Percentiles rank a stretch among this genome's conserved stretches.
phyloP scores from a whole-genome alignment of 2,888 invertebrate species.

The Plutella xylostella region DNA sequence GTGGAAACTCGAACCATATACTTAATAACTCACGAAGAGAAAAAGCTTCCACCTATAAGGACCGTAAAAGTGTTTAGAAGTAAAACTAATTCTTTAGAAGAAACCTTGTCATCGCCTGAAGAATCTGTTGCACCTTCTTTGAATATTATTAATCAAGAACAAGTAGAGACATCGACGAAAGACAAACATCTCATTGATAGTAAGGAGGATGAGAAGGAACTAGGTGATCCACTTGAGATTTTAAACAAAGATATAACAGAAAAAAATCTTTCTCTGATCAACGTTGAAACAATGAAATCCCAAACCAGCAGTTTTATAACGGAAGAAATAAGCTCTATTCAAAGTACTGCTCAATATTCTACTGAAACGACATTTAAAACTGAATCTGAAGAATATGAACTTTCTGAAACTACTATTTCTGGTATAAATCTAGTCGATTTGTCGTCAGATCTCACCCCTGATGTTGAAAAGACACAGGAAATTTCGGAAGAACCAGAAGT shows the following conservation, averaged over 20 bases:
- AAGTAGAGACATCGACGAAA: not conserved
- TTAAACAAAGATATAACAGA: no score
- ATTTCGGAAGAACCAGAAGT: no score
- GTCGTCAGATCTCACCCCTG: no score
- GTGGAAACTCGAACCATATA: slow-evolving; percentile 65
- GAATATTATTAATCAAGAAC: slow-evolving; percentile 19
- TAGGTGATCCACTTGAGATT: not conserved
- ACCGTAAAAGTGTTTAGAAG: slow-evolving; percentile 67
- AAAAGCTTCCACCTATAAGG: slow-evolving; percentile 73
- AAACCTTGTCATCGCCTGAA: slow-evolving; percentile 17
- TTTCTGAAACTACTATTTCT: no score
- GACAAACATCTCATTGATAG: not conserved
- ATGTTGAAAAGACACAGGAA: no score
- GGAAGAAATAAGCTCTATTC: no score
- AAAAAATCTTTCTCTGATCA: no score
- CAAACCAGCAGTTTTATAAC: not conserved
- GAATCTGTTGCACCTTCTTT: slow-evolving; percentile 14
- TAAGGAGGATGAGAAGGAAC: not conserved
- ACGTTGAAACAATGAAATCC: not conserved
- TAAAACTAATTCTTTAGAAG: slow-evolving; percentile 70
- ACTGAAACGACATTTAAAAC: not conserved
- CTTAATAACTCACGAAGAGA: slow-evolving; percentile 79
- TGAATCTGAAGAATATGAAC: no score
- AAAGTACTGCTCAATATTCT: no score
- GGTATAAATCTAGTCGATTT: no score